Conservation (phyloP, 2,113 vertebrate species). For the Theropithecus gelada region DNA sequence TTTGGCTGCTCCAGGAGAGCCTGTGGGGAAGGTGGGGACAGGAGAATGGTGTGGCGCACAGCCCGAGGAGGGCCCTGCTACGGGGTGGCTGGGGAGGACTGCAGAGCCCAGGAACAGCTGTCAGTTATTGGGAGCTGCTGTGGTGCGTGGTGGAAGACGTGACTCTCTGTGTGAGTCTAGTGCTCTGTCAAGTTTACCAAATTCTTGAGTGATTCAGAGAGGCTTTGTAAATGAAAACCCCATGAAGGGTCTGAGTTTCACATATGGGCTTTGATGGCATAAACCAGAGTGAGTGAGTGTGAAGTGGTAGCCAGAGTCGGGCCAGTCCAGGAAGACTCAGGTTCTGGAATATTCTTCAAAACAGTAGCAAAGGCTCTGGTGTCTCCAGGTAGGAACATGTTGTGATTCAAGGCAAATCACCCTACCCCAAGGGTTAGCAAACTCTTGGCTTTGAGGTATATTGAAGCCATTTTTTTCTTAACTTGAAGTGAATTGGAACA, state of each 20-base stretch:
- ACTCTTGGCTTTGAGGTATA: neutral
- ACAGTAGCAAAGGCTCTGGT: too few species aligned
- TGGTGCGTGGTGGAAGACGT: neutral
- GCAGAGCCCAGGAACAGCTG: neutral
- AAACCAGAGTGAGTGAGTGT: accelerated
- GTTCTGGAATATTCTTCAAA: neutral
- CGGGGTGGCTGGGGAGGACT: accelerated
- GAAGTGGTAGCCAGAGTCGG: neutral
- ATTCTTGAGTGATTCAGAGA: neutral
- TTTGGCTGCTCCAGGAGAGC: neutral
- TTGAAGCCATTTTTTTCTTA: neutral
- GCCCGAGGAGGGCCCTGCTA: too few species aligned
- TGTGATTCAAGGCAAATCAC: neutral
- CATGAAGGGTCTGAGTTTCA: neutral
- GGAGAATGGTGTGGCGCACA: too few species aligned
- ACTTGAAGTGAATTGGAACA: neutral
- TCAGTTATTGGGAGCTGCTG: accelerated
- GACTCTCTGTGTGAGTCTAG: too few species aligned
- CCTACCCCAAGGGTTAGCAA: neutral
- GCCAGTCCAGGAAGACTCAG: accelerated
- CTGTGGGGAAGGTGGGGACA: neutral
- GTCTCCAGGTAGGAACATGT: neutral
- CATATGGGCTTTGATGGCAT: accelerated
- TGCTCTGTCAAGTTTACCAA: neutral
- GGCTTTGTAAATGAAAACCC: neutral